Evolutionary conservation across 2,113 vertebrate species (phyloP).

Genomic region (Tragelaphus strepsiceros): DNA sequence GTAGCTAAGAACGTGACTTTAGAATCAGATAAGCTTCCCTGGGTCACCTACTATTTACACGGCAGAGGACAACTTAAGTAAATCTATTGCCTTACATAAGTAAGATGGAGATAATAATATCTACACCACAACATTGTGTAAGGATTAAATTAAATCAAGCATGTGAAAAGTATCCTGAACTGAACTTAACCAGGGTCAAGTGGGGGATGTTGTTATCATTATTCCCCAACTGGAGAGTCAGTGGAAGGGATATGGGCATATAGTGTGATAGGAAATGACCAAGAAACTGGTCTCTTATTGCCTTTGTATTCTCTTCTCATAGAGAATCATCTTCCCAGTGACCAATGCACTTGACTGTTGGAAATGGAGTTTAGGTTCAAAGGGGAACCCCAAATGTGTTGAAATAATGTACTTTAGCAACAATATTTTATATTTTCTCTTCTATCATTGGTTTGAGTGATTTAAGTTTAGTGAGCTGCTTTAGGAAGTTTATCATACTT

Average conservation of each 20-base stretch:
- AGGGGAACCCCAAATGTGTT: background rate
- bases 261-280: background rate
- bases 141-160: background rate
- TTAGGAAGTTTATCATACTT: background rate
- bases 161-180: background rate
- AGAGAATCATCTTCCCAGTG: background rate
- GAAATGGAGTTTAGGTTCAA: background rate
- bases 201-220: background rate
- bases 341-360: background rate
- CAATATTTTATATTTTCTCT: background rate
- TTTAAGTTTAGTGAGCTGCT: background rate
- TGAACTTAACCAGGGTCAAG: background rate
- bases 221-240: background rate
- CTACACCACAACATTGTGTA: background rate
- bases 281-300: background rate
- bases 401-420: background rate
- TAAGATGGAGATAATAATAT: background rate
- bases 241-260: too few species aligned
- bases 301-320: background rate
- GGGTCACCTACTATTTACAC: background rate
- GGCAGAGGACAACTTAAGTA: background rate
- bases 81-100: background rate
- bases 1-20: background rate
- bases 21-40: background rate
- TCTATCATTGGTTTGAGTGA: background rate